Evolutionary conservation across 2,113 vertebrate species (phyloP), one percentile per base, ranked within the genome.

Genomic region (Microcebus griseorufus): DNA sequence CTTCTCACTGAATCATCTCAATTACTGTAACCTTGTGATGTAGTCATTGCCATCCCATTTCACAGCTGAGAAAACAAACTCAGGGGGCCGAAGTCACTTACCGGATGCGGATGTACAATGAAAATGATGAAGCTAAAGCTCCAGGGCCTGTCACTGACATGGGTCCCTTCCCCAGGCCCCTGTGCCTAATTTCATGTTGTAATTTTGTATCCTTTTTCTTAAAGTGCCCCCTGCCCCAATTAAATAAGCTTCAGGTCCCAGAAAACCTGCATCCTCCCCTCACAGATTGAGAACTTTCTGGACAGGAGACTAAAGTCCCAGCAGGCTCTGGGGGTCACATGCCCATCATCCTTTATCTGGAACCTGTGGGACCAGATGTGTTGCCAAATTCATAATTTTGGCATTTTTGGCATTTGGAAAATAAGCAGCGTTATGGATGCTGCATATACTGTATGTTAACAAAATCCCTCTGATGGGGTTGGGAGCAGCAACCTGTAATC

Each of bases 391-490:
- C 5, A 27, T 23, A 34, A 78, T 29, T 22, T 37, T 10, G 84
- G 55, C 17, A 39, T 93, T 93, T 83, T 53, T 53, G 53, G 53
- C 53, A 55, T 55, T 55, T 37, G 55, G 82, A 72, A 73, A 32
- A 75, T 58, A 70, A 14, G 14, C 4, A 55, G 17, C 53, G 1
- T 55, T 18, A 55, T 18, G 53, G 53, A 17, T 1, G 25, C 37
- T 55, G 7, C 5, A 0, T 9, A 6, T 2, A 32, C 3, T 1
- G 0, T 17, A 16, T 7, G 22, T 53, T 75, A 45, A 17, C 34
- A 12, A 27, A 55, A 53, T 22, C 27, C 29, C 51, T 78, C 39
- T 6, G 37, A 0, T 2, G 12, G 87, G 55, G 34, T 3, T 42
- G 1, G 12, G 34, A 69, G 27, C 16, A 55, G 64, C 27, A n/a